These are phyloP conservation scores for Lepas anatifera DNA, from an alignment of 2,888 invertebrate genomes.

Conservation along the genomic window DNA sequence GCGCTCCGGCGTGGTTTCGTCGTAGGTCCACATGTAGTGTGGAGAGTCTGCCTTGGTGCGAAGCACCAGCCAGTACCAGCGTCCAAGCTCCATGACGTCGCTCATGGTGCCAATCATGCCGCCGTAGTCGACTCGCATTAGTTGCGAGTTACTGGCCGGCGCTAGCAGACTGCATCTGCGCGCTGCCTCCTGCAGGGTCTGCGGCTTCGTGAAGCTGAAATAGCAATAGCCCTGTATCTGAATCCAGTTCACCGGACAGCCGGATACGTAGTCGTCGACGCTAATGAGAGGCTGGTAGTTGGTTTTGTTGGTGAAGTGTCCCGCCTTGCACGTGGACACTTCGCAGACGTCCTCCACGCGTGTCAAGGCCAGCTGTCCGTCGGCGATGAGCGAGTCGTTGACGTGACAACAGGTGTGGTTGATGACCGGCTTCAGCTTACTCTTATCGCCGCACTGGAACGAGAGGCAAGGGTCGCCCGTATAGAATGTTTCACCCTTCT, in stretches of 20 bases:
- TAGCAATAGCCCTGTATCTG: neutral
- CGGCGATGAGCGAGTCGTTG: neutral
- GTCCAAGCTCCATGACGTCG: constrained; percentile 8
- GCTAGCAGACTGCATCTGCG: neutral
- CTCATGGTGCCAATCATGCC: neutral
- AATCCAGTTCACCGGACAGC: neutral
- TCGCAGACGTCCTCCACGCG: neutral
- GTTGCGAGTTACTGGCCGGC: neutral
- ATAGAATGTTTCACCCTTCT: neutral
- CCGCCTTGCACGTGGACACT: neutral
- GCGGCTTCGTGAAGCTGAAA: neutral
- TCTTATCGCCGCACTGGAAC: neutral
- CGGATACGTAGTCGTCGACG: neutral
- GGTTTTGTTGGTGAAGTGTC: neutral
- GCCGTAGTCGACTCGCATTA: neutral
- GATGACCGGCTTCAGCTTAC: neutral
- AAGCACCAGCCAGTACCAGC: constrained; percentile 7
- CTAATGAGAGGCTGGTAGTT: neutral
- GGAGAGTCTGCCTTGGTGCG: neutral
- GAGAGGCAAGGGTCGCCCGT: neutral
- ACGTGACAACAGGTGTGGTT: neutral
- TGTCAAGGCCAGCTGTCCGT: neutral
- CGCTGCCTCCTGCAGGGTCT: neutral
- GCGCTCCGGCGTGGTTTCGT: neutral
- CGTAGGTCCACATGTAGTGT: neutral